Conservation (phyloP, 2,888 invertebrate species). For the Standfussiana lucernea region DNA sequence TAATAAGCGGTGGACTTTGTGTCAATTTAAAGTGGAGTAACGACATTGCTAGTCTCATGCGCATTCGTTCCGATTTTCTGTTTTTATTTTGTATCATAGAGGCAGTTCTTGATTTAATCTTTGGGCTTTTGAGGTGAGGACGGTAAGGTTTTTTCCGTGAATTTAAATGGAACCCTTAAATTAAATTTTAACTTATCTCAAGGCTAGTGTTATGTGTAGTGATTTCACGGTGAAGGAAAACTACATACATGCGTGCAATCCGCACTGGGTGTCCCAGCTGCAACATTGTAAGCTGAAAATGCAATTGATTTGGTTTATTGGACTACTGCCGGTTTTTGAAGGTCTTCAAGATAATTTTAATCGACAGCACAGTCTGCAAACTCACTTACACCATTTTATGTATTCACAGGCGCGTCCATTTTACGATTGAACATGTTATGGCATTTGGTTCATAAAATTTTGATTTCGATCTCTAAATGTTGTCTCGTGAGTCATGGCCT, state of each 20-base stretch:
- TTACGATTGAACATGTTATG: slow-evolving; percentile 77
- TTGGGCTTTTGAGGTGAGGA: slow-evolving; percentile 8
- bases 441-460: slow-evolving; percentile 76
- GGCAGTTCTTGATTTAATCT: slow-evolving; percentile 7
- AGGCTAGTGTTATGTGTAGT: not conserved
- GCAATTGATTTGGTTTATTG: not conserved
- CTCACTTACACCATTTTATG: slow-evolving; percentile 70
- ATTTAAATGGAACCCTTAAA: not conserved
- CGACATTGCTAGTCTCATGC: not conserved
- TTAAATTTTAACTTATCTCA: not conserved
- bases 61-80: slow-evolving; percentile 8
- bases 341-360: slow-evolving; percentile 11
- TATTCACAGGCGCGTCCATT: slow-evolving; percentile 75
- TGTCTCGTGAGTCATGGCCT: slow-evolving; percentile 69
- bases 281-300: not conserved
- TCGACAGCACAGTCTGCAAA: slow-evolving; percentile 41
- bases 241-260: not conserved
- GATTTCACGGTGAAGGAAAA: not conserved
- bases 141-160: not conserved
- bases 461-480: slow-evolving; percentile 77
- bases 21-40: slow-evolving; percentile 45
- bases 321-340: slow-evolving; percentile 2
- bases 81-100: not conserved
- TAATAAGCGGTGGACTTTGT: slow-evolving; percentile 44
- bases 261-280: not conserved